Percentiles rank a stretch among this genome's conserved stretches.
phyloP scores from a whole-genome alignment of 1,140 invertebrate species.

The Danaus melanippus region DNA sequence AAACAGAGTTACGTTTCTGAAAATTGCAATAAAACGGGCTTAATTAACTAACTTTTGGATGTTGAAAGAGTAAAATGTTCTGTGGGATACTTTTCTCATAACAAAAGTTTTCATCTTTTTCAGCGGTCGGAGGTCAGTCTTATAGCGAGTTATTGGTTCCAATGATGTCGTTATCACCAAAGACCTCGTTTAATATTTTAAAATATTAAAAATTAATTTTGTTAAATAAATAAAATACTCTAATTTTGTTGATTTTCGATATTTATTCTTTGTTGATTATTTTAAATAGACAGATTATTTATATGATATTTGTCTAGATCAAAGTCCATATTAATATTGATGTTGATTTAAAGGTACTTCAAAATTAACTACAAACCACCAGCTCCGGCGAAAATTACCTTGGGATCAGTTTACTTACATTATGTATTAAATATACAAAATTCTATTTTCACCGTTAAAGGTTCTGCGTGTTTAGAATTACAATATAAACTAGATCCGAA shows the following conservation, averaged over 20 bases:
- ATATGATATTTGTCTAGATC: no score
- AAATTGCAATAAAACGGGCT: not conserved
- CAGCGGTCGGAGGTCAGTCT: conserved; percentile 25
- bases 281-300: no score
- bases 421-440: conserved; percentile 2
- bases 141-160: conserved; percentile 25
- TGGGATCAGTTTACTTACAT: no score
- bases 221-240: no score
- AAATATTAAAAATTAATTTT: no score
- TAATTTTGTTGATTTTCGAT: no score
- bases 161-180: conserved; percentile 37
- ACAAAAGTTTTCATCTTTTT: conserved; percentile 29
- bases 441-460: conserved; percentile 16
- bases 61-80: conserved; percentile 28
- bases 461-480: conserved; percentile 27
- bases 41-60: conserved; percentile 24
- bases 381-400: no score
- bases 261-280: no score
- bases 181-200: no score
- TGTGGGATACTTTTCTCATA: conserved; percentile 27
- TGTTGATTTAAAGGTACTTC: no score
- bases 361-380: no score
- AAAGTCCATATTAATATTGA: no score
- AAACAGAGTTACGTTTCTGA: not conserved
- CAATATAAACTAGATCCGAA: conserved; percentile 24